phyloP scores from a whole-genome alignment of 2,113 vertebrate species.

The Scomber colias region DNA sequence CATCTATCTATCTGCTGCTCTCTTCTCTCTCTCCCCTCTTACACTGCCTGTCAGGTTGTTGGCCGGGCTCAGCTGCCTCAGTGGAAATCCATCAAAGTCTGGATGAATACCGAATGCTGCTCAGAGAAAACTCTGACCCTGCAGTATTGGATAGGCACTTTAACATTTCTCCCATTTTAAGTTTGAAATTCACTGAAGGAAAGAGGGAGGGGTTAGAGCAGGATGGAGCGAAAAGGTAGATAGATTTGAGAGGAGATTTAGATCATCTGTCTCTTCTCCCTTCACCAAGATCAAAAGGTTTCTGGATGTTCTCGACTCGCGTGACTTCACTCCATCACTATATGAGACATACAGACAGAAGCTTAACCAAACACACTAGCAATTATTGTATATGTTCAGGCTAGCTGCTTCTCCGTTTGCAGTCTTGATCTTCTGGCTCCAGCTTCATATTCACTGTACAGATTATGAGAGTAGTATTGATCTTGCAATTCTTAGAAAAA shows the following conservation, averaged over 20 bases:
- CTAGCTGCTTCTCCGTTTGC: not conserved
- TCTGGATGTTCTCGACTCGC: slow-evolving; percentile 19
- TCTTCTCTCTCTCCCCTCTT: slow-evolving; percentile 51
- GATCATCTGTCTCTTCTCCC: slow-evolving; percentile 41
- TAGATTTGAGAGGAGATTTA: slow-evolving; percentile 41
- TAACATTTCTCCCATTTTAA: slow-evolving; percentile 52
- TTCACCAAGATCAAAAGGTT: slow-evolving; percentile 49
- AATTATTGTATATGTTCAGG: too few species aligned
- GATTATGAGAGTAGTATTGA: too few species aligned
- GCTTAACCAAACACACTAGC: slow-evolving; percentile 14
- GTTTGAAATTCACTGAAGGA: slow-evolving; percentile 41
- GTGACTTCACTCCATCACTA: slow-evolving; percentile 29
- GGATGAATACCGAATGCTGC: slow-evolving; percentile 68
- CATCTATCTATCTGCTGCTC: slow-evolving; percentile 74
- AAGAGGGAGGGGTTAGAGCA: not conserved
- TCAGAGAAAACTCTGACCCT: slow-evolving; percentile 59
- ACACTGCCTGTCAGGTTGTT: slow-evolving; percentile 68
- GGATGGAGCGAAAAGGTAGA: slow-evolving; percentile 17
- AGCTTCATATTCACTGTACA: not conserved
- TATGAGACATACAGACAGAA: slow-evolving; percentile 23
- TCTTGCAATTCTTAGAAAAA: too few species aligned
- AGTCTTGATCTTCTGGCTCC: not conserved
- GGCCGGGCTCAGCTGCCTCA: slow-evolving; percentile 75
- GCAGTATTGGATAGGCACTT: slow-evolving; percentile 63
- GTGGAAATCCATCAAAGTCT: slow-evolving; percentile 76